phyloP scores from a whole-genome alignment of 2,113 vertebrate genomes.

The Heterocephalus glaber region DNA sequence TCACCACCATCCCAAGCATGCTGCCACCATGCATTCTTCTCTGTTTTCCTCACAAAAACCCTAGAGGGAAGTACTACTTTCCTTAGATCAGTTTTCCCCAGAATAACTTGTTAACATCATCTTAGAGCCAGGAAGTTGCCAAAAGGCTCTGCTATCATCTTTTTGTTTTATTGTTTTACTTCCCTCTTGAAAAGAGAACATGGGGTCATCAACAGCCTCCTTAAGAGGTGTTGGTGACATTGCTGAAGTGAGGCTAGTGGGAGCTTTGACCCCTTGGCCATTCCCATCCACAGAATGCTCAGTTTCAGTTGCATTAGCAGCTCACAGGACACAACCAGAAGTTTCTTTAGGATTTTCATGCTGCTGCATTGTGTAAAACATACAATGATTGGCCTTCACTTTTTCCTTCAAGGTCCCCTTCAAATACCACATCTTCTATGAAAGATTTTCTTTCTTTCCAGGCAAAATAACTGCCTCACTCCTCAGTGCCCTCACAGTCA shows the following conservation, averaged over 20 bases:
- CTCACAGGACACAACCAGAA: not conserved
- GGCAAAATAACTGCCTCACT: not conserved
- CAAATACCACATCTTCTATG: not conserved
- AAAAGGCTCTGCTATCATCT: not conserved
- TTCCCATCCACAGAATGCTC: not conserved
- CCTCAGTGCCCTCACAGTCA: not conserved
- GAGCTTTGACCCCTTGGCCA: fast-evolving
- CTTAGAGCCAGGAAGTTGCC: not conserved
- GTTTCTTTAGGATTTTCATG: not conserved
- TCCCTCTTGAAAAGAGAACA: not conserved
- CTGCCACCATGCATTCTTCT: not conserved
- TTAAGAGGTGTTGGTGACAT: not conserved
- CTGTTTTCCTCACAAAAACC: not conserved
- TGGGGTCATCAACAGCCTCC: not conserved
- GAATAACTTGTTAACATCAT: not conserved
- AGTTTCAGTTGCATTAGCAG: not conserved
- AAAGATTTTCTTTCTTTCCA: conserved; percentile 44
- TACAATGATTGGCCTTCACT: not conserved
- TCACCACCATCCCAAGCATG: no score
- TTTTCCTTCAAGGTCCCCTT: conserved; percentile 5
- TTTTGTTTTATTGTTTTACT: not conserved
- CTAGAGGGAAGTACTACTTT: not conserved
- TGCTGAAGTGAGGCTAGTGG: not conserved
- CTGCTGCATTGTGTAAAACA: not conserved
- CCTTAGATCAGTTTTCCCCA: not conserved